A percentile compares a stretch with the other conserved stretches of the same genome.
These are phyloP conservation scores for Vespertilio murinus DNA, from an alignment of 2,797 vertebrate genomes.

Conservation along the genomic window DNA sequence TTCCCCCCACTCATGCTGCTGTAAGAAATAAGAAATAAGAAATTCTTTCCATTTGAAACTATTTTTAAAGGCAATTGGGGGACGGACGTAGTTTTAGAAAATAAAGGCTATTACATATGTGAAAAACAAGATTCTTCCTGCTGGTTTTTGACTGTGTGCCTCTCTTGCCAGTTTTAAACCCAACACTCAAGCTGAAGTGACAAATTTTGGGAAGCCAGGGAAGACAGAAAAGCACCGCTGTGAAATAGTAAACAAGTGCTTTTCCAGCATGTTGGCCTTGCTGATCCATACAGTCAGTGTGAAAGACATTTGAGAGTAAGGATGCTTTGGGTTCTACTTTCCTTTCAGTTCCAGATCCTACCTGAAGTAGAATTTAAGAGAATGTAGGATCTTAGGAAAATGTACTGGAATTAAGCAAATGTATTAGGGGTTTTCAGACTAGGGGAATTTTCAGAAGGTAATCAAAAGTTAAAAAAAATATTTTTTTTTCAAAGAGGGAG, in stretches of 20 bases:
- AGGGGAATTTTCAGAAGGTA: neutral
- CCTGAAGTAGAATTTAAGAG: constrained; percentile 14
- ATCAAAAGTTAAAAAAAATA: neutral
- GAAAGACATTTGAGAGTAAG: constrained; percentile 36
- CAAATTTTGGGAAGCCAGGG: constrained; percentile 59
- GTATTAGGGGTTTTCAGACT: neutral
- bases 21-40: too few relatives aligned
- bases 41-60: too few relatives aligned
- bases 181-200: constrained; percentile 37
- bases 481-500: too few relatives aligned
- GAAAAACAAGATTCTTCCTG: constrained; percentile 1
- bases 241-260: constrained; percentile 32
- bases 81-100: neutral
- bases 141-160: constrained; percentile 22
- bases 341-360: constrained; percentile 56
- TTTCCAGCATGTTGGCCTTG: neutral
- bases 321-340: constrained; percentile 65
- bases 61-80: neutral
- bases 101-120: neutral
- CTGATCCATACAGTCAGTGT: neutral
- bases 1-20: too few relatives aligned
- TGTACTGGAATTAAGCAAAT: neutral
- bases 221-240: constrained; percentile 51
- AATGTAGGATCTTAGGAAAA: constrained; percentile 10
- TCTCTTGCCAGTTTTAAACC: constrained; percentile 28